Evolutionary conservation across 2,113 vertebrate species (phyloP), one percentile per base, ranked within the genome.

Genomic region (Gnathonemus longibarbis): DNA sequence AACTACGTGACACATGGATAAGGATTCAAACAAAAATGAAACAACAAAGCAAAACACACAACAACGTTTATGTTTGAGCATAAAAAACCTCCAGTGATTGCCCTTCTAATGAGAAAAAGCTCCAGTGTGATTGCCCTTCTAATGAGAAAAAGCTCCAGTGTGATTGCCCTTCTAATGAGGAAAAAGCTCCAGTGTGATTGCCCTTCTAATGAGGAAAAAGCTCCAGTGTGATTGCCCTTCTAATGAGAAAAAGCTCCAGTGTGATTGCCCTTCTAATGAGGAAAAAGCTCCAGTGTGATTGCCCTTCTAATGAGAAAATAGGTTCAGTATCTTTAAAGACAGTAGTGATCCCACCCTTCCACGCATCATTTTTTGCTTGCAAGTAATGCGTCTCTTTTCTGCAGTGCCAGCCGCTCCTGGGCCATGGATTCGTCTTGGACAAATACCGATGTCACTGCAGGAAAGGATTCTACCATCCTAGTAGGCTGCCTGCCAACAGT

Each of bases 401-500:
- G 84, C 94, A 99, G 98, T 99, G 98, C 94, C 96, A 97, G 92
- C 97, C 98, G 46, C 97, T 98, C 92, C 95, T 95, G 90, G 98
- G 98, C 91, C 97, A 97, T 52, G 98, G 98, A 93, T 99, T 99
- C 93, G 97, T 99, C 83, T 96, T 99, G 88, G 98, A 98, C 96
- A 97, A 98, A 93, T 99, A 99, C 95, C 97, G 96, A 94, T 99
- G 98, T 93, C 96, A 97, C 94, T 99, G 98, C 96, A 97, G 96
- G 93, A 95, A 94, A 92, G 98, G 98, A 93, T 99, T 99, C 96
- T 99, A 98, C 94, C 97, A 98, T 94, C 97, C 97, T 3, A 97
- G 94, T 91, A 94, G 96, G 94, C 97, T 98, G 94, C 96, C 95
- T 3, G 96, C 97, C 95, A 98, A 97, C 93, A 97, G 96, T 94